phyloP scores from a whole-genome alignment of 2,113 vertebrate species.

The Cettia cetti region DNA sequence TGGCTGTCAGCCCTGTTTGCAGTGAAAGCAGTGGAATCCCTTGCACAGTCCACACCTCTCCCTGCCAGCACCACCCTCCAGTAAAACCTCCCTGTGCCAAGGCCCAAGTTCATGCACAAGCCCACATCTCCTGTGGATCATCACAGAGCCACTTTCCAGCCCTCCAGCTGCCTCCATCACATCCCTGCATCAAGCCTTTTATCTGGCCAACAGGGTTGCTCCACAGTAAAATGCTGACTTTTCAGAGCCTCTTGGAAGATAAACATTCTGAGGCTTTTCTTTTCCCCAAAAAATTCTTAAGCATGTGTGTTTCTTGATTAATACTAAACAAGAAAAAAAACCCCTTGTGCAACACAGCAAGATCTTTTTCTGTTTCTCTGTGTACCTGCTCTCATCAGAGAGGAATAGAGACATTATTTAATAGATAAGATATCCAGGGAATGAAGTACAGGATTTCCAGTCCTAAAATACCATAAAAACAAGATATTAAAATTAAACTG shows the following conservation, averaged over 20 bases:
- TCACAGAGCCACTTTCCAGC: neutral
- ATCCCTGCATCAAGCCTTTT: rapidly evolving
- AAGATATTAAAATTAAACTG: neutral
- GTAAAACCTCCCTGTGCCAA: neutral
- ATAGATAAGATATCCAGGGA: neutral
- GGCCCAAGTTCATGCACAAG: neutral
- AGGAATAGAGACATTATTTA: neutral
- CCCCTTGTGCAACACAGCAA: neutral
- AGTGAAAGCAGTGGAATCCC: neutral
- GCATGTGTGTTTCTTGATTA: neutral
- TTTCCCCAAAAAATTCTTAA: neutral
- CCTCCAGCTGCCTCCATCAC: neutral
- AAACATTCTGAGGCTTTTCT: neutral
- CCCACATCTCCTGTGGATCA: neutral
- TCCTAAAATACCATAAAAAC: neutral
- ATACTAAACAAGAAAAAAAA: neutral
- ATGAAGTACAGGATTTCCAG: neutral
- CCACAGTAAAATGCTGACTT: neutral
- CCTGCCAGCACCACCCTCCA: neutral
- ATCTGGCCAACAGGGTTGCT: neutral
- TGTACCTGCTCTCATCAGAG: neutral
- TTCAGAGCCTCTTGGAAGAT: neutral
- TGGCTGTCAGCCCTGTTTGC: neutral
- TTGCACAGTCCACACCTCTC: neutral
- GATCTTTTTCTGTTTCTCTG: neutral